Conservation (phyloP, 2,797 vertebrate genomes). For the Poeciliopsis paucimaculata region DNA sequence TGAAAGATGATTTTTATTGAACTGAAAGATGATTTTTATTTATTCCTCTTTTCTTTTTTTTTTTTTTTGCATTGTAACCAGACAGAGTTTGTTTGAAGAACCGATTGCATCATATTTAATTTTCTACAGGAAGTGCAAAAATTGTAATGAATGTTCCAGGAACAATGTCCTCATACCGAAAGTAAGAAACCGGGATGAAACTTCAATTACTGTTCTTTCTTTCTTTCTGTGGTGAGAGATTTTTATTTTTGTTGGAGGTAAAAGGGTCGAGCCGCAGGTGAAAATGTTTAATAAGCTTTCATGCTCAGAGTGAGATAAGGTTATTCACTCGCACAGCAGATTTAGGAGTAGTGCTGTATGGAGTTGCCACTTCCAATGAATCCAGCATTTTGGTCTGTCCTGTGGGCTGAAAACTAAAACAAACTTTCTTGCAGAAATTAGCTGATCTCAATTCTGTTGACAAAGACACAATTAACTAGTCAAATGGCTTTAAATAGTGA, state of each 20-base stretch:
- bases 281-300: constrained; percentile 69
- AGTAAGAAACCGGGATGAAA: constrained; percentile 51
- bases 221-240: constrained; percentile 42
- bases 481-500: not conserved
- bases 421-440: constrained; percentile 14
- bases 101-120: constrained; percentile 14
- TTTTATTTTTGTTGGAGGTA: constrained; percentile 12
- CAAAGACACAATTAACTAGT: constrained; percentile 16
- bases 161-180: constrained; percentile 20
- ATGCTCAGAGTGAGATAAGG: constrained; percentile 60
- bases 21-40: not conserved
- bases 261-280: constrained; percentile 45
- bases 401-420: constrained; percentile 21
- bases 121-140: not conserved
- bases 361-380: constrained; percentile 46
- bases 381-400: constrained; percentile 13
- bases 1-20: too few species aligned
- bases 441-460: constrained; percentile 22
- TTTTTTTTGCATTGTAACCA: not conserved
- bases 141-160: constrained; percentile 11
- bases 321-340: constrained; percentile 18
- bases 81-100: not conserved
- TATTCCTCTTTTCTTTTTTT: not conserved
- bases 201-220: constrained; percentile 54
- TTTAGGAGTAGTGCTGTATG: constrained; percentile 12